A percentile compares a stretch with the other conserved stretches of the same genome.
phyloP scores from a whole-genome alignment of 2,113 vertebrate genomes.

The Equus quagga region DNA sequence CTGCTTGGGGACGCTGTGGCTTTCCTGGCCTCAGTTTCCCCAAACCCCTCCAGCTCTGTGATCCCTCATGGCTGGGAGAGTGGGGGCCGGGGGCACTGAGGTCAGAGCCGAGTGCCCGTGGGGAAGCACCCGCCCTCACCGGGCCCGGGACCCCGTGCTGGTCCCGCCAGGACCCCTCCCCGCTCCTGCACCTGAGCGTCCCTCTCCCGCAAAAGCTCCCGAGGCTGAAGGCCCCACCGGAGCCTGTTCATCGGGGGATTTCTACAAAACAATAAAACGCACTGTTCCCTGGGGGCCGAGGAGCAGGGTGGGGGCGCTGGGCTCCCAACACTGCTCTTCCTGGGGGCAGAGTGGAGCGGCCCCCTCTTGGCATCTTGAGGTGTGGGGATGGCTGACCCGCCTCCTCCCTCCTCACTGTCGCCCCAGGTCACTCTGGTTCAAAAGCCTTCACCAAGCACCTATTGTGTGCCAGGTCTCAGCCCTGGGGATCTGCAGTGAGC shows the following conservation, averaged over 20 bases:
- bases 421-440: neutral
- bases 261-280: neutral
- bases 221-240: no score
- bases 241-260: no score
- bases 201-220: neutral
- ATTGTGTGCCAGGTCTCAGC: fast-evolving
- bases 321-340: neutral
- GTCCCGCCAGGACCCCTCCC: no score
- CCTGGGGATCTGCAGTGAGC: neutral
- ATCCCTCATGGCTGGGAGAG: neutral
- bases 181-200: neutral
- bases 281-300: neutral
- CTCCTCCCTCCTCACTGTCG: neutral
- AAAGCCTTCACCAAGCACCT: neutral
- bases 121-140: neutral
- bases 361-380: neutral
- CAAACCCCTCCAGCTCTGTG: neutral
- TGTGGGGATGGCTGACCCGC: fast-evolving
- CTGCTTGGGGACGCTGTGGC: neutral
- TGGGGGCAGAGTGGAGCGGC: neutral
- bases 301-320: neutral
- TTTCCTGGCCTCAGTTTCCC: neutral
- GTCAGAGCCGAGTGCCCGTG: neutral
- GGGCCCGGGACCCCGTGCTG: neutral
- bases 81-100: neutral